Evolutionary conservation across 2,888 invertebrate species (phyloP).

Genomic region (Ferdinandea cuprea): DNA sequence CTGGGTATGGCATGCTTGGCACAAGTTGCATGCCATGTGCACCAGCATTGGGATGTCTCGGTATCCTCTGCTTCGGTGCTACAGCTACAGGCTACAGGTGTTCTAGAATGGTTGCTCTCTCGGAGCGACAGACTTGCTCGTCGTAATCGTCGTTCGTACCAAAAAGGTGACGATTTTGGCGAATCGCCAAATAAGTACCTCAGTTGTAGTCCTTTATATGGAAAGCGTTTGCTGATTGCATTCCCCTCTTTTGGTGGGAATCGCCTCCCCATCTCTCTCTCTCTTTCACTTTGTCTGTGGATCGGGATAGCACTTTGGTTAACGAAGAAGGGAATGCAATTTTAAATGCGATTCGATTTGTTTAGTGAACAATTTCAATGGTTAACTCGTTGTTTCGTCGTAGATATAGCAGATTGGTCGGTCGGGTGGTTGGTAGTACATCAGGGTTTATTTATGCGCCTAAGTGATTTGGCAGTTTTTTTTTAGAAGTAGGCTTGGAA

Average conservation of each 20-base stretch:
- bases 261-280: no score
- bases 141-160: slow-evolving; percentile 14
- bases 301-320: slow-evolving; percentile 4
- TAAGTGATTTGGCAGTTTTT: slow-evolving; percentile 2
- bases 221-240: slow-evolving; percentile 65
- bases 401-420: background rate
- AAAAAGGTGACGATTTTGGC: slow-evolving; percentile 71
- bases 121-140: slow-evolving; percentile 15
- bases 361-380: slow-evolving; percentile 42
- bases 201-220: slow-evolving; percentile 69
- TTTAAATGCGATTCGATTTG: slow-evolving; percentile 62
- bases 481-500: background rate
- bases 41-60: background rate
- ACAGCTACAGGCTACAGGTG: slow-evolving; percentile 57
- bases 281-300: background rate
- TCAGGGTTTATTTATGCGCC: slow-evolving; percentile 3
- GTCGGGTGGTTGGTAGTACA: background rate
- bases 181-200: slow-evolving; percentile 67
- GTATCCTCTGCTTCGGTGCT: background rate
- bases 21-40: slow-evolving; percentile 34
- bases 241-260: slow-evolving; percentile 31
- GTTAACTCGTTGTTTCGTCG: slow-evolving; percentile 16
- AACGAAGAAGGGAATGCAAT: slow-evolving; percentile 48
- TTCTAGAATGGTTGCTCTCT: slow-evolving; percentile 6
- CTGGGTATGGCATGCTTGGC: slow-evolving; percentile 59